Evolutionary conservation across 30 jellyfish, hydroid and myxozoan species (phyloP).

Genomic region (Aurelia aurita complex sp. Pacific): DNA sequence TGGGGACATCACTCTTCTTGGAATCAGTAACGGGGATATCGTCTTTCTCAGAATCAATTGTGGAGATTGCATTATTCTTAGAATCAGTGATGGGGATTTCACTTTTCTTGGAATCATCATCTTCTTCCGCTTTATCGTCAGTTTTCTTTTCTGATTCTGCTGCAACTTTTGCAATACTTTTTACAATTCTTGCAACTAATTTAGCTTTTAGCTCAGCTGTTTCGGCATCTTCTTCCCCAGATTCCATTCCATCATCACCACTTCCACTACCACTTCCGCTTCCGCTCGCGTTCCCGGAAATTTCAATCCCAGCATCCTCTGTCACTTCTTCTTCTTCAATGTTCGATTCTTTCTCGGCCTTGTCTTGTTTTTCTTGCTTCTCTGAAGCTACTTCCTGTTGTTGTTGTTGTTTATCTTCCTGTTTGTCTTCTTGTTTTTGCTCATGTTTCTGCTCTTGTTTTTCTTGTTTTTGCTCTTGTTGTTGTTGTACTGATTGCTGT

Average conservation of each 20-base stretch:
- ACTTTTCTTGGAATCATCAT: neutral
- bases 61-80: too few species aligned
- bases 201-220: neutral
- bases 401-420: neutral
- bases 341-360: constrained; percentile 16
- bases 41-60: neutral
- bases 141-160: neutral
- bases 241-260: constrained; percentile 41
- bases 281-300: neutral
- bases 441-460: neutral
- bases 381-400: neutral
- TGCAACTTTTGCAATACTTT: constrained; percentile 66
- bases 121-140: neutral
- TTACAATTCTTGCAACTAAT: constrained; percentile 42
- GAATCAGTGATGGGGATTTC: too few species aligned
- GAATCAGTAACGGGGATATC: constrained; percentile 5
- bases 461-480: neutral
- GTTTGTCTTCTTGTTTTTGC: neutral
- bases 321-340: neutral
- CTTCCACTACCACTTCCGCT: constrained; percentile 74
- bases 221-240: constrained; percentile 13
- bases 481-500: neutral
- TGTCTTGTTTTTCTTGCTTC: neutral
- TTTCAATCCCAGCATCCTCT: neutral
- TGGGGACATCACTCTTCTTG: constrained; percentile 3